Evolutionary conservation across 2,888 invertebrate species (phyloP), one percentile per base, ranked within the genome.

Genomic region (Drosophila siamana): DNA sequence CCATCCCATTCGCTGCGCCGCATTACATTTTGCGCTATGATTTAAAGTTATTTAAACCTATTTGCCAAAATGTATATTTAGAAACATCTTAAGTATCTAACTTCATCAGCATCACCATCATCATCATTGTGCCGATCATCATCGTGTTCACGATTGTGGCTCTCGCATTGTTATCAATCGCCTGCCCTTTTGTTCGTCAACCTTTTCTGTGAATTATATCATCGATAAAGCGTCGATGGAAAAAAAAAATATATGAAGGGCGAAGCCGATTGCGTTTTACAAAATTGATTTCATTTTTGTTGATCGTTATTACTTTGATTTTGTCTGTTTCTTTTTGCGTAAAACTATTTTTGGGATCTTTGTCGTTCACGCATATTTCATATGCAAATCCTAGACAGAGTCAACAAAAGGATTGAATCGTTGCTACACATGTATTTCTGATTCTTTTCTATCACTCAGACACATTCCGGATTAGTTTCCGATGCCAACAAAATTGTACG

Each of bases 181-280:
- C 9, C 2, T 36, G 26, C 51, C 55, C 56, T 59, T 55, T 67
- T 60, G 56, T 75, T 60, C 6, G 48, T 28, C 41, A 19, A 8
- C 46, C 50, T 38, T 46, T 54, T 67, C 24, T 64, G 19, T 71
- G 47, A 75, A 78, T 79, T 78, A 78, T 78, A 79, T 78, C 77
- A 78, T 75, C 64, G 56, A 38, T 11, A 38, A 7, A 15, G 7
- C 13, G 11, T 19, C 19, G 30, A 2, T 11, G 4, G 51, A 48
- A 24, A 46, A 33, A n/a, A n/a, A n/a, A n/a, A n/a, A n/a, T n/a
- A 69, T 57, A 66, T 72, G 55, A 77, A 62, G 67, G 73, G 72
- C 66, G 16, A 50, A 59, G 43, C 77, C 28, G 66, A 62, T 74
- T 77, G 66, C 54, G 59, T 63, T 77, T 65, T 47, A 19, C 11